These are phyloP conservation scores for Nesometra sesokonis DNA, from an alignment of 35 echinoderm and acorn worm species.

Conservation along the genomic window DNA sequence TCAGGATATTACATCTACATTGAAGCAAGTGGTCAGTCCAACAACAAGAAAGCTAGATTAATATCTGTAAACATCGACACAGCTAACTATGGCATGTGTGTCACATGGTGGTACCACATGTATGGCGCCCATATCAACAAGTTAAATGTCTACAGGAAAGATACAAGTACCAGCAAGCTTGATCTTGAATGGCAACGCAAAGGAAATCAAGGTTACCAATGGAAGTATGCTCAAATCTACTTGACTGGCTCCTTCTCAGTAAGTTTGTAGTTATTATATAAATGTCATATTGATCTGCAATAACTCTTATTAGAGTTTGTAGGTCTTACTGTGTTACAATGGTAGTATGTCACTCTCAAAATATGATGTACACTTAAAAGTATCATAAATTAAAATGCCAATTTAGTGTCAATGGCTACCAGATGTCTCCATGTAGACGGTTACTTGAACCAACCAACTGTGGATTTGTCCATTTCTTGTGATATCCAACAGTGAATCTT, in stretches of 20 bases:
- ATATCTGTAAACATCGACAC: slow-evolving; percentile 34
- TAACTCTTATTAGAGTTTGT: too few species aligned
- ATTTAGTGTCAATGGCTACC: too few species aligned
- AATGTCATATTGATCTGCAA: too few species aligned
- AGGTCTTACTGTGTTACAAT: too few species aligned
- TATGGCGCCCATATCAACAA: slow-evolving; percentile 50
- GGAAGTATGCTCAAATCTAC: slow-evolving; percentile 28
- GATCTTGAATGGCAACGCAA: slow-evolving; percentile 43
- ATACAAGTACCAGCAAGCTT: neutral
- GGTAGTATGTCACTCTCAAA: too few species aligned
- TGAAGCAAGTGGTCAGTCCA: slow-evolving; percentile 25
- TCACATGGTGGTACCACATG: slow-evolving; percentile 91
- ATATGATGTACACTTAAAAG: too few species aligned
- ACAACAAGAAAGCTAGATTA: slow-evolving; percentile 25
- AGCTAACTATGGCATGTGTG: slow-evolving; percentile 36
- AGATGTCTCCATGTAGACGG: too few species aligned
- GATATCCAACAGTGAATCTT: too few species aligned
- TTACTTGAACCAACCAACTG: too few species aligned
- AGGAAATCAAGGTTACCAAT: slow-evolving; percentile 42
- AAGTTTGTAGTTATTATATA: too few species aligned
- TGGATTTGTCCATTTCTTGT: too few species aligned
- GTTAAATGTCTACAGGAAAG: slow-evolving; percentile 42
- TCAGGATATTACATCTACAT: slow-evolving; percentile 63
- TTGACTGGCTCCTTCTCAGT: neutral
- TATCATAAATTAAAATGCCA: too few species aligned